Evolutionary conservation across 2,888 invertebrate genomes (phyloP).

Genomic region (Agonopterix alstromeriana): DNA sequence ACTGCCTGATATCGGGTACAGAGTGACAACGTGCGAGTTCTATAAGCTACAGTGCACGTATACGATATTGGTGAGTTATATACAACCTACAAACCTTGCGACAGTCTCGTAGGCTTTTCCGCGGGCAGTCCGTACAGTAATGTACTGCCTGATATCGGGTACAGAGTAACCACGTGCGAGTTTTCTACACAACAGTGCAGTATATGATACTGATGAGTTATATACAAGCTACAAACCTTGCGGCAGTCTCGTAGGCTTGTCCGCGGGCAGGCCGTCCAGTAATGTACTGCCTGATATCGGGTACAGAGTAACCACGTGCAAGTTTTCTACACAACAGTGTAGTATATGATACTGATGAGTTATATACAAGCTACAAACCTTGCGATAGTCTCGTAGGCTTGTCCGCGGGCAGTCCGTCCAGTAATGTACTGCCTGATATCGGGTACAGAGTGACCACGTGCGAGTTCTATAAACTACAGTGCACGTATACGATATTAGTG

Average conservation of each 20-base stretch:
- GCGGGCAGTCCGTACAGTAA: conserved; percentile 85
- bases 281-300: conserved; percentile 83
- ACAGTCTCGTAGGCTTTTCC: conserved; percentile 83
- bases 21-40: background rate
- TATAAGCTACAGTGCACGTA: too few relatives aligned
- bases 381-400: conserved; percentile 87
- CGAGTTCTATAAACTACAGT: conserved; percentile 93
- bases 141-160: conserved; percentile 79
- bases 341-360: too few relatives aligned
- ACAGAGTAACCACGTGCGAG: background rate
- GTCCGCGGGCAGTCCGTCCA: conserved; percentile 85
- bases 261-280: conserved; percentile 85
- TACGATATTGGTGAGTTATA: too few relatives aligned
- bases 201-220: too few relatives aligned
- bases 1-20: conserved; percentile 70
- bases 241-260: conserved; percentile 83
- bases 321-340: conserved; percentile 92
- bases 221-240: conserved; percentile 79
- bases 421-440: conserved; percentile 80
- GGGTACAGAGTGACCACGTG: conserved; percentile 91
- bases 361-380: conserved; percentile 71
- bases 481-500: conserved; percentile 58
- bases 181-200: too few relatives aligned
- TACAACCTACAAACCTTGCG: conserved; percentile 80
- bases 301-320: conserved; percentile 89